Base-by-base conservation (phyloP, 1,140 invertebrate species). In the Panulirus ornatus region DNA sequence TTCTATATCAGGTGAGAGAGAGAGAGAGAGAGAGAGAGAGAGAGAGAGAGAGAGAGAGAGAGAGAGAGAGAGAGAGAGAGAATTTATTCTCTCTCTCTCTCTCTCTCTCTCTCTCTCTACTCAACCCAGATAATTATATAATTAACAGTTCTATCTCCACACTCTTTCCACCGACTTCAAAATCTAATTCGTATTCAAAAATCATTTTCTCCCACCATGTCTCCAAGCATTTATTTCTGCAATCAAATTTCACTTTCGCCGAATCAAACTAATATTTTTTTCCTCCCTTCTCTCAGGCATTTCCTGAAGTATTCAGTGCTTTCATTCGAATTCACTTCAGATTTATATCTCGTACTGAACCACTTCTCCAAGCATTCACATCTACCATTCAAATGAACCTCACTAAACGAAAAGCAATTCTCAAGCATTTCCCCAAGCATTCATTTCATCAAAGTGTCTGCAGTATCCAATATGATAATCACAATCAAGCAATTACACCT, bases 81-180 rank as follows among this genome's bases (percentile, higher is more conserved):
- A 44, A 2, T 75, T 58, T 36, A 16, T 36, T 36, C 34, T 36
- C 58, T 73, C 71, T 73, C 71, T 73, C 71, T 73, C 71, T 73
- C 71, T 73, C 71, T 73, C 71, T 73, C 71, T 73, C 71, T 73
- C 71, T 73, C 71, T 73, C 71, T 73, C 71, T 73, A 16, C 34
- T 30, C 34, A 16, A n/a, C 71, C 34, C 36, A 73, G n/a, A 16
- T 36, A 36, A 16, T 73, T 36, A n/a, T 9, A 36, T 63, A 63
- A 36, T 73, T 30, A 1, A 73, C 71, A 0, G 16, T 76, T 36
- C 36, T 76, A 9, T 76, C 73, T 76, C 73, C 73, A 22, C 3
- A n/a, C n/a, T n/a, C n/a, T n/a, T n/a, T n/a, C n/a, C n/a, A n/a
- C n/a, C n/a, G n/a, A n/a, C n/a, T n/a, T n/a, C n/a, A n/a, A n/a